Percentiles rank a stretch among this genome's conserved stretches.
These are phyloP conservation scores for Hemistola chrysoprasaria DNA, from an alignment of 2,888 invertebrate species.

Conservation along the genomic window DNA sequence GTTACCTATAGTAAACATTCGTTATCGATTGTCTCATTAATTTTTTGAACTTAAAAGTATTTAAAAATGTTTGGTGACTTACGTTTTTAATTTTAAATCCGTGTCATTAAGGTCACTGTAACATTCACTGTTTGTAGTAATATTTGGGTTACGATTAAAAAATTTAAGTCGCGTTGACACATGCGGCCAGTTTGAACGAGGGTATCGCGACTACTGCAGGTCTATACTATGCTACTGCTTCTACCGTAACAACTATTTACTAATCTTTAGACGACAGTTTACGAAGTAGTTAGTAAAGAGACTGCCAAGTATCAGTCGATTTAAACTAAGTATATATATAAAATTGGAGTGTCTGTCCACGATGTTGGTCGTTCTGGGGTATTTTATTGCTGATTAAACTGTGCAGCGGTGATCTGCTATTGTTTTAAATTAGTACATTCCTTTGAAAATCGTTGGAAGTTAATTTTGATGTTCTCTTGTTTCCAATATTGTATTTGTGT, in stretches of 20 bases:
- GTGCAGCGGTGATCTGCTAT: not conserved
- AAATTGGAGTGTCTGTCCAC: conserved; percentile 44
- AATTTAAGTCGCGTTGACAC: conserved; percentile 9
- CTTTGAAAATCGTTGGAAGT: not conserved
- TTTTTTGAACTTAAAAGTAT: conserved; percentile 2
- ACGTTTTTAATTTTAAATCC: conserved; percentile 23
- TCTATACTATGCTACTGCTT: no score
- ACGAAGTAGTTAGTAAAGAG: conserved; percentile 19
- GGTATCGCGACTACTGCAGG: conserved; percentile 24
- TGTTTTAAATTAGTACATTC: conserved; percentile 1
- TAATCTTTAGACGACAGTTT: conserved; percentile 21
- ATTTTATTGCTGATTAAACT: conserved; percentile 26
- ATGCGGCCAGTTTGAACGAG: conserved; percentile 21
- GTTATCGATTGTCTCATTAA: conserved; percentile 14
- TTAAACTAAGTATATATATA: conserved; percentile 38
- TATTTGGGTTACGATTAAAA: conserved; percentile 20
- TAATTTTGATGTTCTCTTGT: no score
- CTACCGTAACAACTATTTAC: conserved; percentile 5
- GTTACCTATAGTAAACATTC: conserved; percentile 16
- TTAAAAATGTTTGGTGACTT: conserved; percentile 11
- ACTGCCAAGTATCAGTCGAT: conserved; percentile 24
- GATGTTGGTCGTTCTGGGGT: conserved; percentile 40
- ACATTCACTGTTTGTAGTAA: conserved; percentile 21
- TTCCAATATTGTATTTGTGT: no score
- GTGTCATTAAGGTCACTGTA: conserved; percentile 20